Conservation (phyloP, 2,113 vertebrate species). For the Thomomys bottae region DNA sequence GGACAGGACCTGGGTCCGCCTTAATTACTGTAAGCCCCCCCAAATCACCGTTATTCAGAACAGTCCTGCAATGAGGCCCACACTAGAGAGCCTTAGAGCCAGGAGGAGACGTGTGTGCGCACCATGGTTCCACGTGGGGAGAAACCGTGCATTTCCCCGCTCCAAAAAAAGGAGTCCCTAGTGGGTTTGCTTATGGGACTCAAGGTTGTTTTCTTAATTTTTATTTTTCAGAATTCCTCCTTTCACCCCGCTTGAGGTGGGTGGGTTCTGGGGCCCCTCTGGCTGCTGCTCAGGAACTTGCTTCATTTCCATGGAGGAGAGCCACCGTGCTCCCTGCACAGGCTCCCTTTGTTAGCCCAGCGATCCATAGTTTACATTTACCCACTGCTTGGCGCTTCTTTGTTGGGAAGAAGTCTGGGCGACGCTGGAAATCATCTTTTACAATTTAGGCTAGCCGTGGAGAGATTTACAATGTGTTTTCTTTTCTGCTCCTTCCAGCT, state of each 20-base stretch:
- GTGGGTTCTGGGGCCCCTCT: background rate
- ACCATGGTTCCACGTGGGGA: no score
- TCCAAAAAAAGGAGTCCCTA: no score
- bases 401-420: conserved; percentile 44
- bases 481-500: conserved; percentile 71
- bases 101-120: accelerated
- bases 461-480: conserved; percentile 78
- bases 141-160: accelerated
- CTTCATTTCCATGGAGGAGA: background rate
- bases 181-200: accelerated
- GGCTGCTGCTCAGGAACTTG: accelerated
- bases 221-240: background rate
- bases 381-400: conserved; percentile 60
- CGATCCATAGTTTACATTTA: conserved; percentile 30
- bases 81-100: accelerated
- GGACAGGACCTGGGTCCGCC: background rate
- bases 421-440: conserved; percentile 69
- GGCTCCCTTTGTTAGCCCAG: background rate
- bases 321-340: accelerated
- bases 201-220: background rate
- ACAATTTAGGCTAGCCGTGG: conserved; percentile 65
- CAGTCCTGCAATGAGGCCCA: background rate
- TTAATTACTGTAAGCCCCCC: background rate
- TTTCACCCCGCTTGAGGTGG: background rate
- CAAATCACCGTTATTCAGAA: background rate